Evolutionary conservation across 2,888 invertebrate genomes (phyloP).

Genomic region (Sarcophaga variegata): DNA sequence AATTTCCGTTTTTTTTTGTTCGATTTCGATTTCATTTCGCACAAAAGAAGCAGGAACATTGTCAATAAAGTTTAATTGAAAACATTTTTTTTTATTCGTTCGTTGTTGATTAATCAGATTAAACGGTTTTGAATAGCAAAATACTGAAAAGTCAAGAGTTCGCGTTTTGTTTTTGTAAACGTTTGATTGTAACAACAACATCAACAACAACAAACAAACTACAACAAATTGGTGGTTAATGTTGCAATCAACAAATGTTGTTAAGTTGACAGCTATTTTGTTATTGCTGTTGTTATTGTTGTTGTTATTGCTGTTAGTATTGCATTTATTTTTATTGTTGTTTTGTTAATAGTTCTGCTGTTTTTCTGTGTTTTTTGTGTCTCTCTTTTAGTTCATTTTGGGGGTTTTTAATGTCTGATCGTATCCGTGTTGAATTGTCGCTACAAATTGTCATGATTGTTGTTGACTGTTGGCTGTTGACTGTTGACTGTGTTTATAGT

Average conservation of each 20-base stretch:
- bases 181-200: not conserved
- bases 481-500: conserved; percentile 11
- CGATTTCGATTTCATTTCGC: not conserved
- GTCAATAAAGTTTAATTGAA: conserved; percentile 59
- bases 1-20: not conserved
- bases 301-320: conserved; percentile 27
- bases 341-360: conserved; percentile 9
- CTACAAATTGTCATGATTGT: conserved; percentile 70
- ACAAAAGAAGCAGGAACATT: conserved; percentile 31
- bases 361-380: conserved; percentile 6
- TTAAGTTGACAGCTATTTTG: conserved; percentile 64
- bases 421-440: conserved; percentile 69
- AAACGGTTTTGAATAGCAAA: conserved; percentile 28
- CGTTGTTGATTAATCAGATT: conserved; percentile 50
- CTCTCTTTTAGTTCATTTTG: not conserved
- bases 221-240: conserved; percentile 62
- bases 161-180: not conserved
- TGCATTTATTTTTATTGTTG: conserved; percentile 29
- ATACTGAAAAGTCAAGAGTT: not conserved
- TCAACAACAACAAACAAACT: not conserved
- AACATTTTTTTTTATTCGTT: conserved; percentile 17
- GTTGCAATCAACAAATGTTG: conserved; percentile 68
- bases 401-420: conserved; percentile 51
- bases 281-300: conserved; percentile 38
- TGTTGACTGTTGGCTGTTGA: conserved; percentile 58